phyloP scores from a whole-genome alignment of 2,797 vertebrate genomes.

The Acanthurus leucopareius region DNA sequence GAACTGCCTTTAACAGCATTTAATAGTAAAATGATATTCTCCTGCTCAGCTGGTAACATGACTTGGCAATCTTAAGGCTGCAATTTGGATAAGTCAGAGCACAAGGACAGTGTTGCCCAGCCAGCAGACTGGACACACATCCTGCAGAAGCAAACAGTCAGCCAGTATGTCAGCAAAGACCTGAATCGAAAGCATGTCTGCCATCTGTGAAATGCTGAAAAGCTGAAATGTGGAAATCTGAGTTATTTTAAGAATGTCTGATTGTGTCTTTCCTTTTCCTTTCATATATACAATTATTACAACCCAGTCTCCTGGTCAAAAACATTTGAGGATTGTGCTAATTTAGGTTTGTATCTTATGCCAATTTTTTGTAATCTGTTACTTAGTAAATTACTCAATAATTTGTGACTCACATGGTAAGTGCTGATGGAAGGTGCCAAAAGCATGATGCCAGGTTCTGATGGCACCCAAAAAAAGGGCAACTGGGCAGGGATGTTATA shows the following conservation, averaged over 20 bases:
- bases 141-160: constrained; percentile 1
- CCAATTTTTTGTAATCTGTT: not conserved
- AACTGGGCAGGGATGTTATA: not conserved
- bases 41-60: not conserved
- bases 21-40: constrained; percentile 24
- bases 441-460: not conserved
- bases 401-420: too few species aligned
- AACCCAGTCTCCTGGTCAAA: not conserved
- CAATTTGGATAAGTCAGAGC: constrained; percentile 11
- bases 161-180: not conserved
- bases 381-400: not conserved
- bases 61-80: constrained; percentile 1
- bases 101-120: constrained; percentile 22
- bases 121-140: not conserved
- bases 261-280: not conserved
- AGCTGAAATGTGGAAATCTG: not conserved
- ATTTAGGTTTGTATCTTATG: not conserved
- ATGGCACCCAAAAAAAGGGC: not conserved
- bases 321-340: too few species aligned
- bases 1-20: constrained; percentile 5
- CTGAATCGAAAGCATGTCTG: not conserved
- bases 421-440: too few species aligned
- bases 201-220: not conserved
- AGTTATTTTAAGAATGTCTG: not conserved
- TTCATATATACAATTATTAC: not conserved